phyloP scores from a whole-genome alignment of 1,140 invertebrate genomes.

The Chionoecetes opilio region DNA sequence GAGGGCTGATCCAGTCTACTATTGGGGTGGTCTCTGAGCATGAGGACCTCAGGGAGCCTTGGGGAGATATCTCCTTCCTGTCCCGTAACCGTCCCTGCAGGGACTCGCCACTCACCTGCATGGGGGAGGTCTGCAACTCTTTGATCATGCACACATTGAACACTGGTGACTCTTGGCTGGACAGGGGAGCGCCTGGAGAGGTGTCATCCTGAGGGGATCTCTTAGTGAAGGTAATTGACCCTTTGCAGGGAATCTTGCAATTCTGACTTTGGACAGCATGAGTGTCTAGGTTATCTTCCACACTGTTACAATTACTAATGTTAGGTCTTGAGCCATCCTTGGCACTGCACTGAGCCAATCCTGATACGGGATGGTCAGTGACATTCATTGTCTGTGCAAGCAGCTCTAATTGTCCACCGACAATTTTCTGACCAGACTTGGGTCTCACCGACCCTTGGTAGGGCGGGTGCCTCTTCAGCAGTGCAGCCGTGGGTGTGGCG shows the following conservation, averaged over 20 bases:
- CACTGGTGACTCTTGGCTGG: slow-evolving; percentile 74
- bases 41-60: slow-evolving; percentile 51
- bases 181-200: slow-evolving; percentile 64
- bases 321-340: background rate
- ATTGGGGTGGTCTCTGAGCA: slow-evolving; percentile 55
- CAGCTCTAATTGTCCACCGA: slow-evolving; percentile 45
- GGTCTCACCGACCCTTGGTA: slow-evolving; percentile 63
- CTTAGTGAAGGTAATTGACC: slow-evolving; percentile 45
- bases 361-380: slow-evolving; percentile 60
- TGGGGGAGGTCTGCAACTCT: slow-evolving; percentile 76
- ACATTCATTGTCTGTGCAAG: slow-evolving; percentile 70
- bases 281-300: slow-evolving; percentile 35
- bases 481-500: slow-evolving; percentile 13
- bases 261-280: slow-evolving; percentile 24
- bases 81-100: slow-evolving; percentile 67
- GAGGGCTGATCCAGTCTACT: background rate
- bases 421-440: slow-evolving; percentile 66
- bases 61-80: slow-evolving; percentile 57
- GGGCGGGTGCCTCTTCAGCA: background rate
- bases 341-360: slow-evolving; percentile 18
- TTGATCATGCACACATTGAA: slow-evolving; percentile 78
- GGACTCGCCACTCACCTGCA: slow-evolving; percentile 75
- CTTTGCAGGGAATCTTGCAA: slow-evolving; percentile 56
- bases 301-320: slow-evolving; percentile 54
- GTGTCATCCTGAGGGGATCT: slow-evolving; percentile 54